Conservation (phyloP, 2,113 vertebrate genomes). For the Notechis scutatus region DNA sequence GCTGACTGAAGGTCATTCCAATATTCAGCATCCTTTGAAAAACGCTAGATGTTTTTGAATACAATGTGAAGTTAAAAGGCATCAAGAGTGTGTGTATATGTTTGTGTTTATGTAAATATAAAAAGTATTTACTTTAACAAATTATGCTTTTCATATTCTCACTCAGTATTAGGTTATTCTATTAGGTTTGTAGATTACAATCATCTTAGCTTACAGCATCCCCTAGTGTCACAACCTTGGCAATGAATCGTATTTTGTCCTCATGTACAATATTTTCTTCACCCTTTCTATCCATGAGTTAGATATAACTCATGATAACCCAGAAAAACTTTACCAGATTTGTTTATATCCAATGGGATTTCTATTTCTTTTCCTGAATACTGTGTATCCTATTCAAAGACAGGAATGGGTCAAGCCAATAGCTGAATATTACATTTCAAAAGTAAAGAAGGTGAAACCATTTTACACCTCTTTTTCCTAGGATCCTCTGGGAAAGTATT, state of each 20-base stretch:
- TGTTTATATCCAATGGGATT: not conserved
- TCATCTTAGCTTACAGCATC: slow-evolving; percentile 22
- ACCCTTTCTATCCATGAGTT: not conserved
- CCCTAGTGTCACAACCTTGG: slow-evolving; percentile 33
- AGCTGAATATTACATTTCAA: not conserved
- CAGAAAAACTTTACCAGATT: not conserved
- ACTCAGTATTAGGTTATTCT: not conserved
- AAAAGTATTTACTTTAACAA: slow-evolving; percentile 12
- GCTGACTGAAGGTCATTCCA: slow-evolving; percentile 34
- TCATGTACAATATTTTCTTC: not conserved
- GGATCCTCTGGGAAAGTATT: not conserved
- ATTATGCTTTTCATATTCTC: slow-evolving; percentile 20
- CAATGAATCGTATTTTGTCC: not conserved
- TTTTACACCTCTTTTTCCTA: not conserved
- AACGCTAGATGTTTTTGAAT: slow-evolving; percentile 40
- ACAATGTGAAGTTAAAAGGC: slow-evolving; percentile 40
- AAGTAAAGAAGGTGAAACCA: not conserved
- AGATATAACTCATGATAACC: not conserved
- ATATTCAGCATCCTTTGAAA: slow-evolving; percentile 40
- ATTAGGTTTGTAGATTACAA: fast-evolving
- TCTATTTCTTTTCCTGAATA: not conserved
- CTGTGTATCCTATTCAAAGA: not conserved
- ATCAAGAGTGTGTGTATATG: slow-evolving; percentile 45
- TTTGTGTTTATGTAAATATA: slow-evolving; percentile 14
- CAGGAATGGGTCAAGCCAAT: not conserved